A percentile compares a stretch with the other conserved stretches of the same genome.
phyloP scores from a whole-genome alignment of 2,113 vertebrate genomes.

The Amia ocellicauda region DNA sequence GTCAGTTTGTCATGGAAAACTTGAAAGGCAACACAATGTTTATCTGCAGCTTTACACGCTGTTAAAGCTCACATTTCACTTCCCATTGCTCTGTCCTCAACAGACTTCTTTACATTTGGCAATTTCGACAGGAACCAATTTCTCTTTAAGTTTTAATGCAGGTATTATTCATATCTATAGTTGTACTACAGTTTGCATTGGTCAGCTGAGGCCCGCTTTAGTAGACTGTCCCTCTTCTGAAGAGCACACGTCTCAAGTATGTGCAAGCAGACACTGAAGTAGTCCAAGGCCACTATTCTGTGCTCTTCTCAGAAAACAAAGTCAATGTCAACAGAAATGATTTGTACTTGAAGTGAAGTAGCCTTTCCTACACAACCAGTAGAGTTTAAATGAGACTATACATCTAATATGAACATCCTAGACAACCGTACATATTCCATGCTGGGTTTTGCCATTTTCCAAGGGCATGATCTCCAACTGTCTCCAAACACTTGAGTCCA shows the following conservation, averaged over 20 bases:
- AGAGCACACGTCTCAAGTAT: too few relatives aligned
- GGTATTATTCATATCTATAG: too few relatives aligned
- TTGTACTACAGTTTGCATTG: too few relatives aligned
- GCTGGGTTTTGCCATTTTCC: conserved; percentile 41
- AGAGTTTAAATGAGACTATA: conserved; percentile 18
- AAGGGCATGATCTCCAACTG: conserved; percentile 24
- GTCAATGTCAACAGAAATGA: too few relatives aligned
- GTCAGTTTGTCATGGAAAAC: background rate
- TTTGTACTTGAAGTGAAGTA: conserved; percentile 16
- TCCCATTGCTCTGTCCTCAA: background rate
- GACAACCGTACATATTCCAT: conserved; percentile 27
- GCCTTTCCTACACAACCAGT: conserved; percentile 26
- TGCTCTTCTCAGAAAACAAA: too few relatives aligned
- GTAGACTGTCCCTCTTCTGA: too few relatives aligned
- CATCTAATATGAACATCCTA: conserved; percentile 31
- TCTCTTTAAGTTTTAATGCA: too few relatives aligned
- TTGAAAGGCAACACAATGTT: conserved; percentile 4
- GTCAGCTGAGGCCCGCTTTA: too few relatives aligned
- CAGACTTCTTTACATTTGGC: background rate
- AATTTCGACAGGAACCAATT: background rate
- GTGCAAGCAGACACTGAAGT: too few relatives aligned
- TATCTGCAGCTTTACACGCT: background rate
- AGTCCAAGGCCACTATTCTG: too few relatives aligned
- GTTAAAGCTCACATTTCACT: conserved; percentile 2
- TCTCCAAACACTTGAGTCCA: conserved; percentile 23